A percentile compares a stretch with the other conserved stretches of the same genome.
Evolutionary conservation across 2,113 vertebrate species (phyloP).

Genomic region (Microcebus ravelobensis): DNA sequence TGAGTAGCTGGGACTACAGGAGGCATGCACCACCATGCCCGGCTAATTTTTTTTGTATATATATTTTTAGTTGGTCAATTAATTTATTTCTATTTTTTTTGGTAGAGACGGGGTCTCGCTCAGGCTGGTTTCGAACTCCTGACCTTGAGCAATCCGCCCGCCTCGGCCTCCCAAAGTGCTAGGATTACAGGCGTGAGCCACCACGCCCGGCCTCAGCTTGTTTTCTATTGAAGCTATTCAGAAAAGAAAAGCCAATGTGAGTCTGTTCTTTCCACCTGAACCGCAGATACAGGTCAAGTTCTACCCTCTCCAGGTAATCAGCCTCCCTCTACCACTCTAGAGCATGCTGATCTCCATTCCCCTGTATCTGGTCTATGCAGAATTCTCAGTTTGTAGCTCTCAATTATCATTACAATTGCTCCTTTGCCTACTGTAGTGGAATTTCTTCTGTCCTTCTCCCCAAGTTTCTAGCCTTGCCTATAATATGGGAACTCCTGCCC

Average conservation of each 20-base stretch:
- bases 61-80: too few species aligned
- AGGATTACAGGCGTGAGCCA: too few species aligned
- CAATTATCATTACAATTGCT: background rate
- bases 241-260: background rate
- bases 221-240: background rate
- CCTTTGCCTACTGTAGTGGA: background rate
- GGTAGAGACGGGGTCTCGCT: too few species aligned
- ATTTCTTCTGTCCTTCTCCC: background rate
- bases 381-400: background rate
- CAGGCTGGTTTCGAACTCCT: too few species aligned
- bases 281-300: background rate
- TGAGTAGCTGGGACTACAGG: too few species aligned
- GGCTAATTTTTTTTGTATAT: too few species aligned
- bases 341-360: background rate
- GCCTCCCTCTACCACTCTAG: background rate
- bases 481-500: background rate
- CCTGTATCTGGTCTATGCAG: background rate
- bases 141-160: too few species aligned
- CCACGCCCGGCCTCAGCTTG: too few species aligned
- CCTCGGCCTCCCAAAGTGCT: too few species aligned
- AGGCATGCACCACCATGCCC: too few species aligned
- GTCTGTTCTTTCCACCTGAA: background rate
- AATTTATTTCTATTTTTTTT: too few species aligned
- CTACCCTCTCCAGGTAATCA: background rate
- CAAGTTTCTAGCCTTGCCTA: background rate